phyloP scores from a whole-genome alignment of 2,113 vertebrate genomes.

The Phyllostomus discolor region DNA sequence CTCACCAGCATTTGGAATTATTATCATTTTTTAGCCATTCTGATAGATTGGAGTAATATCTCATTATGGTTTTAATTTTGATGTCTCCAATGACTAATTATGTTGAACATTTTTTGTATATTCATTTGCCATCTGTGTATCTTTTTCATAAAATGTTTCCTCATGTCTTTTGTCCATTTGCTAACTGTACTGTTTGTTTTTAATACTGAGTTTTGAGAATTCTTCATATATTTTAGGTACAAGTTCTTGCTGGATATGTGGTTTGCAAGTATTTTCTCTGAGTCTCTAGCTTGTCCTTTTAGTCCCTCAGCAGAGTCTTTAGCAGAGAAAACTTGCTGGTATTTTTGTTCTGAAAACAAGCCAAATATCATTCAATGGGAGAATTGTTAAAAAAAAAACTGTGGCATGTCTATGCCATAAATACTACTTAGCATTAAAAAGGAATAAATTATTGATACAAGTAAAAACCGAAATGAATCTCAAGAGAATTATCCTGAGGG shows the following conservation, averaged over 20 bases:
- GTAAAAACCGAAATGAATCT: neutral
- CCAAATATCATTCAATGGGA: neutral
- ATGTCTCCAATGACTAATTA: neutral
- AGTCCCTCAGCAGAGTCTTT: neutral
- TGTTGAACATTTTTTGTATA: neutral
- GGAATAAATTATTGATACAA: neutral
- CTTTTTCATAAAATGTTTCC: no score
- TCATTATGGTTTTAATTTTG: neutral
- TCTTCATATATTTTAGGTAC: no score
- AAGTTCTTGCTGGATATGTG: no score
- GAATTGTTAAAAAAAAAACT: neutral
- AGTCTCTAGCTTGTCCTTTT: neutral
- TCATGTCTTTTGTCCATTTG: no score
- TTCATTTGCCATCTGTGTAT: neutral
- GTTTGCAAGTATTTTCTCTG: neutral
- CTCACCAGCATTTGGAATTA: neutral
- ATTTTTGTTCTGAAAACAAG: neutral
- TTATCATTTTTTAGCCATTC: neutral
- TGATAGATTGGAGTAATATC: neutral
- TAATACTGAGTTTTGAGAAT: no score
- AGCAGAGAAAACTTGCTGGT: neutral
- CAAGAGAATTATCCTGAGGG: no score
- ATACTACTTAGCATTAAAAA: neutral
- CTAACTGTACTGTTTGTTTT: no score
- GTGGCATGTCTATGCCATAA: neutral